These are phyloP conservation scores for Drosophila sturtevanti DNA, from an alignment of 1,140 invertebrate genomes.

Conservation along the genomic window DNA sequence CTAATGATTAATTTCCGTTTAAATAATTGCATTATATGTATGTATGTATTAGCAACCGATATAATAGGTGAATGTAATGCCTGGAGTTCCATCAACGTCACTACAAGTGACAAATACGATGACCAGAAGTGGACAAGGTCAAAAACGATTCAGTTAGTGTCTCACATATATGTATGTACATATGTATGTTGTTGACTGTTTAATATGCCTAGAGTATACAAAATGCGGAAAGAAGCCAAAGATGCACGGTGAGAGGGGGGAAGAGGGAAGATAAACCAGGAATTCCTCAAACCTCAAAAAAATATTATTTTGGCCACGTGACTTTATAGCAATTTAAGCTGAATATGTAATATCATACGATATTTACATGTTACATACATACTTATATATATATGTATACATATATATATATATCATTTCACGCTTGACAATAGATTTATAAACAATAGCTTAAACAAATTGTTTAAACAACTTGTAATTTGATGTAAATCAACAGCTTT, in stretches of 20 bases:
- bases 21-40: neutral
- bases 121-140: constrained; percentile 37
- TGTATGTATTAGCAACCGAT: constrained; percentile 14
- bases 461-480: neutral
- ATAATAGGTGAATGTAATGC: constrained; percentile 32
- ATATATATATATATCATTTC: neutral
- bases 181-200: neutral
- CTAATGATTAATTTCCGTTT: constrained; percentile 50
- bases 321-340: neutral
- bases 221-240: neutral
- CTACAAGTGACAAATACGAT: constrained; percentile 24
- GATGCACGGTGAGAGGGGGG: no score
- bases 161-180: no score
- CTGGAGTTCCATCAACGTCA: constrained; percentile 8
- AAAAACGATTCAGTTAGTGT: neutral
- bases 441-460: neutral
- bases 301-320: neutral
- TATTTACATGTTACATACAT: no score
- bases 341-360: neutral
- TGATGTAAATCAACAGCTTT: neutral
- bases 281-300: constrained; percentile 2
- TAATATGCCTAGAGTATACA: neutral
- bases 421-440: neutral
- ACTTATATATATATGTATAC: neutral
- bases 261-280: neutral